phyloP scores from a whole-genome alignment of 2,113 vertebrate genomes.

The Ceratotherium simum region DNA sequence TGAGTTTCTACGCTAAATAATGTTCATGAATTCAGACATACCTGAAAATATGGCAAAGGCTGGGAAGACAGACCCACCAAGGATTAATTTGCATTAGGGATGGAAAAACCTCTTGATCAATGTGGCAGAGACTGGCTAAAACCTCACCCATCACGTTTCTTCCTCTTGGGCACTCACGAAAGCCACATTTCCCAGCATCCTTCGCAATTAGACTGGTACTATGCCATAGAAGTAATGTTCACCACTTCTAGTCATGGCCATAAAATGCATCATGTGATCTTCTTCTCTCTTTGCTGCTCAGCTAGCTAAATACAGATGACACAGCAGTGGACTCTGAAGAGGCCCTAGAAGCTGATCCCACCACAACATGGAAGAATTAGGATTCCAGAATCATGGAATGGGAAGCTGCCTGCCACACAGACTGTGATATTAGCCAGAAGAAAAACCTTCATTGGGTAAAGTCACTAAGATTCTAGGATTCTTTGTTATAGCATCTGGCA shows the following conservation, averaged over 20 bases:
- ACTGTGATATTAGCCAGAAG: neutral
- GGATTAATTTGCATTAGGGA: neutral
- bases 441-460: neutral
- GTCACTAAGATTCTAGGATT: neutral
- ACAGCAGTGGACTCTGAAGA: neutral
- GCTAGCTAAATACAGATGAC: neutral
- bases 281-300: neutral
- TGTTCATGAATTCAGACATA: neutral
- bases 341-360: neutral
- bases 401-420: neutral
- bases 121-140: neutral
- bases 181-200: conserved; percentile 41
- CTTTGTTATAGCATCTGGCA: neutral
- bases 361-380: neutral
- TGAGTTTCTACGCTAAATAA: conserved; percentile 24
- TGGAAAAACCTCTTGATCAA: neutral
- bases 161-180: neutral
- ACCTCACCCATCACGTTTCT: neutral
- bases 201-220: neutral
- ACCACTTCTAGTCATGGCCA: neutral
- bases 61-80: neutral
- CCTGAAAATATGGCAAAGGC: neutral
- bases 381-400: neutral
- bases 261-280: neutral
- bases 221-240: neutral